These are phyloP conservation scores for Bufotes viridis DNA, from an alignment of 2,797 vertebrate species.

Conservation along the genomic window DNA sequence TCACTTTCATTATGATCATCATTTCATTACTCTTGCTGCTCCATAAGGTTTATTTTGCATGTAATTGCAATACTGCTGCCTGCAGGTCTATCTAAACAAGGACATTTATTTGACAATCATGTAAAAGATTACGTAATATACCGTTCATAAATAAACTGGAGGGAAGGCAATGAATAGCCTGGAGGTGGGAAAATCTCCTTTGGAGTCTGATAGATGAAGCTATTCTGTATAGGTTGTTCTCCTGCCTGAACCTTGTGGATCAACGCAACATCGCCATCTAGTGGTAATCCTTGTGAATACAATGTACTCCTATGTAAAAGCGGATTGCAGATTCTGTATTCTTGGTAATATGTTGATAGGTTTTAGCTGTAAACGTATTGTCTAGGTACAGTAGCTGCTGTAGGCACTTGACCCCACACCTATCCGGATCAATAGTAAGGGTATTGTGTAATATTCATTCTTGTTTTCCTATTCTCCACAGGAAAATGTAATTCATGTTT, in stretches of 20 bases:
- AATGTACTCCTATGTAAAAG: too few species aligned
- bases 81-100: neutral
- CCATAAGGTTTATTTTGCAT: neutral
- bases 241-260: too few species aligned
- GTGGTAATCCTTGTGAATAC: neutral
- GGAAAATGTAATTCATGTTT: neutral
- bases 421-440: neutral
- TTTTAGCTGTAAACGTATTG: neutral
- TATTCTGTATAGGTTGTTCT: neutral
- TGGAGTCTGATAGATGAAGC: neutral
- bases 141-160: neutral
- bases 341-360: neutral
- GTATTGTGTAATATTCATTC: neutral
- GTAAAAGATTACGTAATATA: neutral
- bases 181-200: neutral
- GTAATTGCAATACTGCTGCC: neutral
- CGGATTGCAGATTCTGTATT: neutral
- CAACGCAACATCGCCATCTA: conserved; percentile 9
- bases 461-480: neutral
- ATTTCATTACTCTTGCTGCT: neutral
- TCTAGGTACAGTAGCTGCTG: neutral
- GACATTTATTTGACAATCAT: neutral
- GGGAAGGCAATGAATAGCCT: neutral
- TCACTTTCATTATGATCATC: neutral
- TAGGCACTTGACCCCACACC: neutral